Percentiles rank a stretch among this genome's conserved stretches.
These are phyloP conservation scores for Coreius guichenoti DNA, from an alignment of 2,797 vertebrate species.

Conservation along the genomic window DNA sequence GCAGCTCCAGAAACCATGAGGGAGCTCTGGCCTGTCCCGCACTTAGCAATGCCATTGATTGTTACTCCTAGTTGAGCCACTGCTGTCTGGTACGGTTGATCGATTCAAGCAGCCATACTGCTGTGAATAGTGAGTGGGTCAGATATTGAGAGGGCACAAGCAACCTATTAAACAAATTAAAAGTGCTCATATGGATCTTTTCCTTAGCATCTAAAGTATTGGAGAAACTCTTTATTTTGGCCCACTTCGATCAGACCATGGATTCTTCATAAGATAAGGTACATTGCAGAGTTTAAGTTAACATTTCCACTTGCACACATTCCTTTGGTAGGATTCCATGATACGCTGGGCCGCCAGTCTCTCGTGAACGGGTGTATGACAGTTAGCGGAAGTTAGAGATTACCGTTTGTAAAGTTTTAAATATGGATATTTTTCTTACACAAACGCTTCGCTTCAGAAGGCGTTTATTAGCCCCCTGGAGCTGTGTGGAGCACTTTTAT, in stretches of 20 bases:
- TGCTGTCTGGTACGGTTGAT: conserved; percentile 31
- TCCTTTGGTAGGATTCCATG: neutral
- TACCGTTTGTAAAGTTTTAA: too few species aligned
- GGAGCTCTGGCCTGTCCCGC: conserved; percentile 26
- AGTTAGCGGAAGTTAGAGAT: too few species aligned
- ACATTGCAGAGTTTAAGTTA: neutral
- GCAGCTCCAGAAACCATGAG: conserved; percentile 59
- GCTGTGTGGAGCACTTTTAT: too few species aligned
- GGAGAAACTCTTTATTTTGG: conserved; percentile 8
- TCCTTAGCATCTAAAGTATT: conserved; percentile 11
- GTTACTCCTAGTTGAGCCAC: conserved; percentile 34
- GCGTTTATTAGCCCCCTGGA: too few species aligned
- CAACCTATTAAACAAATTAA: conserved; percentile 32
- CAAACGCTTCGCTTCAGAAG: too few species aligned
- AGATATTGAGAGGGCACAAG: conserved; percentile 25
- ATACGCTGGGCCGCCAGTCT: too few species aligned
- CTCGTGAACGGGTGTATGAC: too few species aligned
- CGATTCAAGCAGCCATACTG: conserved; percentile 26
- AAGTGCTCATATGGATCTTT: neutral
- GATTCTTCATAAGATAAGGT: conserved; percentile 14
- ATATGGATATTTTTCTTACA: too few species aligned
- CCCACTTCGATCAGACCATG: neutral
- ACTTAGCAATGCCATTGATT: conserved; percentile 44
- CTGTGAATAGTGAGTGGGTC: neutral
- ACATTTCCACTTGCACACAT: conserved; percentile 22